Conservation (phyloP, 1,140 invertebrate species). For the Drosophila kanapiae region DNA sequence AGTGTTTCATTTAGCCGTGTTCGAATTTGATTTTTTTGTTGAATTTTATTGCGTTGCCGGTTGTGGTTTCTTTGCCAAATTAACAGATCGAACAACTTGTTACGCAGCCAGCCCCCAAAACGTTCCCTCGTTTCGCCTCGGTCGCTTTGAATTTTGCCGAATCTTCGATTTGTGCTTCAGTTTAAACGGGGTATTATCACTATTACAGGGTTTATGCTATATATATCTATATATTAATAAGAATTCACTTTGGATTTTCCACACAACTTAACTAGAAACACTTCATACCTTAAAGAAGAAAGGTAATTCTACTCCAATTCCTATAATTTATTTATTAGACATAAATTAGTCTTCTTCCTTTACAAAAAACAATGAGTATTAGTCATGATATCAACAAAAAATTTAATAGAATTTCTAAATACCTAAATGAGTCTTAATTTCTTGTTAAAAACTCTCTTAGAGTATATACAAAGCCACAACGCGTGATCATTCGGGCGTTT, state of each 20-base stretch:
- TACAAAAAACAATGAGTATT: not conserved
- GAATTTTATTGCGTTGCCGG: constrained; percentile 28
- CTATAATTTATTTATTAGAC: too few relatives aligned
- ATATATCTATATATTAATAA: not conserved
- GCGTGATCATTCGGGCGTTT: not conserved
- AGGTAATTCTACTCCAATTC: too few relatives aligned
- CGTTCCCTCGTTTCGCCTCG: constrained; percentile 20
- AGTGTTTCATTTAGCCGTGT: constrained; percentile 63
- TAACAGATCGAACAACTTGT: constrained; percentile 68
- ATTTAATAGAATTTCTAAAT: too few relatives aligned
- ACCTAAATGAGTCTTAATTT: not conserved
- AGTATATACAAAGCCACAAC: not conserved
- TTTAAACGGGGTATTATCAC: constrained; percentile 12
- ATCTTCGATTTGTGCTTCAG: constrained; percentile 1
- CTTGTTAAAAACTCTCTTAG: not conserved
- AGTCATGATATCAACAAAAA: not conserved
- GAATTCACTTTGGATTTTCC: too few relatives aligned
- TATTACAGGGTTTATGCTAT: not conserved
- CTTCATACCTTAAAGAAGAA: too few relatives aligned
- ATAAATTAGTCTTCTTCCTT: too few relatives aligned
- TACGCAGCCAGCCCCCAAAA: constrained; percentile 42
- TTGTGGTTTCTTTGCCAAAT: constrained; percentile 59
- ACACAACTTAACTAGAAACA: too few relatives aligned
- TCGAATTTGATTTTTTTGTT: not conserved
- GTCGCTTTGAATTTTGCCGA: constrained; percentile 51